Evolutionary conservation across 2,113 vertebrate species (phyloP), one percentile per base, ranked within the genome.

Genomic region (Pelecanoides urinatrix): DNA sequence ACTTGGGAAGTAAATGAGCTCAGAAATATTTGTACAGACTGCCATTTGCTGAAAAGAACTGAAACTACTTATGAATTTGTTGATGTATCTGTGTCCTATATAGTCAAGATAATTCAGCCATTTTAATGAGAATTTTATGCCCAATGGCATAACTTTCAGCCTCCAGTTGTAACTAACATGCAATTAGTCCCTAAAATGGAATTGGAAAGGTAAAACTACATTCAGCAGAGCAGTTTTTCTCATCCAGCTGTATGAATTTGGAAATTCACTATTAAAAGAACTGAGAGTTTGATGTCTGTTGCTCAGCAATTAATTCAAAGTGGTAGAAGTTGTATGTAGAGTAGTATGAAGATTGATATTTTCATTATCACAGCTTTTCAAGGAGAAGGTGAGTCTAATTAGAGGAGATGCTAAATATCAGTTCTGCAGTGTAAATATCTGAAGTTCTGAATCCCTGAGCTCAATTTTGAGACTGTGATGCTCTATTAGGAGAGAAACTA

Each of bases 61-160:
- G 76, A 90, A 96, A 76, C 29, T 75, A 52, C 32, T 93, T 62
- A 59, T 32, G 90, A 58, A 77, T 86, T 88, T 74, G 14, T 61
- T 56, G 45, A 15, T 80, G 45, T 86, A 77, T 83, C 79, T 97
- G 49, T 91, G 75, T 30, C 45, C 26, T 90, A 86, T 80, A 66
- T 83, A 93, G 56, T 88, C 23, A 95, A 34, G n/a, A 55, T 5
- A 94, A 85, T 95, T 44, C 18, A 52, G 17, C 5, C 11, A 84
- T 84, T 98, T 90, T 81, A 87, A 92, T 88, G 76, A 96, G 62
- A 90, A 92, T 79, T 86, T 96, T 59, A 52, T 95, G 73, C n/a
- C 61, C 66, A 85, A 72, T 72, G 81, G 38, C 21, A 71, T 88
- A 95, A 93, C 52, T 94, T 97, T 86, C 78, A 74, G 27, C 52